A percentile compares a stretch with the other conserved stretches of the same genome.
Conservation (phyloP, 2,888 invertebrate genomes). For the Ormyrus pomaceus region DNA sequence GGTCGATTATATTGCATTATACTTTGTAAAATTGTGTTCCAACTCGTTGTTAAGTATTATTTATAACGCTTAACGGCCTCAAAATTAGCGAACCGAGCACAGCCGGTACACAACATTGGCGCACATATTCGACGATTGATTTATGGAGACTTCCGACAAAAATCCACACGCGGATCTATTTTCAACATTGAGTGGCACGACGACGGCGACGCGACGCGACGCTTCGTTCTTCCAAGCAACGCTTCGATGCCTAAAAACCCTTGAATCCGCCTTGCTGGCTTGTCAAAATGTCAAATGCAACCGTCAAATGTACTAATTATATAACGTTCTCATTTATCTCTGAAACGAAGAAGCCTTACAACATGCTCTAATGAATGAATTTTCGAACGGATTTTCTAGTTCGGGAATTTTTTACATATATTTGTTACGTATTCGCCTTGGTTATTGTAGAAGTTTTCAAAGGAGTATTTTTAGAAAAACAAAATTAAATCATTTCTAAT, state of each 20-base stretch:
- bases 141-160: conserved; percentile 37
- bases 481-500: background rate
- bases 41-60: no score
- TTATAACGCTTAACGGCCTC: no score
- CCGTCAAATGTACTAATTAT: conserved; percentile 37
- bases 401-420: background rate
- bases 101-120: background rate
- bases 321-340: conserved; percentile 16
- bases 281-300: conserved; percentile 43
- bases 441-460: background rate
- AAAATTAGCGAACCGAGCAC: conserved; percentile 16
- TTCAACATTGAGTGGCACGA: conserved; percentile 1
- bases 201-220: conserved; percentile 6
- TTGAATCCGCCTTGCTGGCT: conserved; percentile 34
- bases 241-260: conserved; percentile 1
- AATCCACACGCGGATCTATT: conserved; percentile 41
- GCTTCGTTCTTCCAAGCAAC: conserved; percentile 20
- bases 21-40: no score
- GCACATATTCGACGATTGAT: conserved; percentile 36
- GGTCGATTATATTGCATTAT: no score
- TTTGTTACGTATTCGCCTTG: background rate
- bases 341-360: background rate
- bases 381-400: no score
- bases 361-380: no score
- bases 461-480: background rate